phyloP scores from a whole-genome alignment of 2,888 invertebrate species.

The Prenolepis imparis region DNA sequence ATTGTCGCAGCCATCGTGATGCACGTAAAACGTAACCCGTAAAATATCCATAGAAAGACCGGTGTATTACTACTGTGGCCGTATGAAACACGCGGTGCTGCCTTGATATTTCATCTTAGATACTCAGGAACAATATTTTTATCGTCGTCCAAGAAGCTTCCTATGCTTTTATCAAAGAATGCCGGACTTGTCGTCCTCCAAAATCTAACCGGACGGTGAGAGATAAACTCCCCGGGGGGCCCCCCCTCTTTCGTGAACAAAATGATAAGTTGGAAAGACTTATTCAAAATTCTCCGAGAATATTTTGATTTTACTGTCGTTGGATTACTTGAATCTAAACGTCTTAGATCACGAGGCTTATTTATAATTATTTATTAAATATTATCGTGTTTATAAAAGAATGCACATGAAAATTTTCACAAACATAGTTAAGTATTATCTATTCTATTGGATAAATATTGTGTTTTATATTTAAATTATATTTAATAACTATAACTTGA shows the following conservation, averaged over 20 bases:
- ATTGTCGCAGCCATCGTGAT: constrained; percentile 67
- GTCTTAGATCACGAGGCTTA: neutral
- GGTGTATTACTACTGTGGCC: constrained; percentile 63
- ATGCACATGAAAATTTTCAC: neutral
- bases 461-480: neutral
- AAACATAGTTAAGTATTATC: neutral
- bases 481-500: too few species aligned
- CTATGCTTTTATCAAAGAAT: constrained; percentile 54
- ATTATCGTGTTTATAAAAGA: neutral
- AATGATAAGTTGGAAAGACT: constrained; percentile 35
- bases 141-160: constrained; percentile 41
- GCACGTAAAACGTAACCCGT: constrained; percentile 69
- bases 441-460: neutral
- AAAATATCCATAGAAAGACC: constrained; percentile 71
- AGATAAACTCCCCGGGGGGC: constrained; percentile 44
- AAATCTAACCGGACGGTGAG: constrained; percentile 30
- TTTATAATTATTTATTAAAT: neutral
- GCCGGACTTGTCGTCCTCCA: neutral
- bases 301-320: constrained; percentile 22
- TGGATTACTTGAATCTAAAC: neutral
- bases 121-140: constrained; percentile 57
- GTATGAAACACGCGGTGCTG: constrained; percentile 70
- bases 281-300: constrained; percentile 1
- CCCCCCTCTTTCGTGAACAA: constrained; percentile 38
- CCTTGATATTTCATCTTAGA: constrained; percentile 62